Base-by-base conservation (phyloP, 2,888 invertebrate genomes). In the Chesias legatella region DNA sequence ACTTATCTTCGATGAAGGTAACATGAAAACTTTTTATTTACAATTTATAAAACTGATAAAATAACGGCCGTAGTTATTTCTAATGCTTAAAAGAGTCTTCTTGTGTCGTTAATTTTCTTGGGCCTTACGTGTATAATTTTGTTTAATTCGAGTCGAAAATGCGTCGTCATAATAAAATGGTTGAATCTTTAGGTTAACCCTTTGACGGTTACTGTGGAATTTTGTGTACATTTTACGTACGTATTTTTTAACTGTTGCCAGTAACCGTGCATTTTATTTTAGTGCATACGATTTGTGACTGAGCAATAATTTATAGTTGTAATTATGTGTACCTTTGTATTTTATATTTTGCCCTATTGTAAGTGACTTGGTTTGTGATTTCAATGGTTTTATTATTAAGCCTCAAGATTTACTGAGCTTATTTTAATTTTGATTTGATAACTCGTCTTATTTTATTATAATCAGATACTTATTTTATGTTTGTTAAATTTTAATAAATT, bases 191-290 rank as follows among this genome's bases (percentile, higher is more conserved):
- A 3, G 13, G 3, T 17, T 5, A 17, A 17, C 2, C 2, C 13
- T 3, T 5, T 17, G 13, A 17, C 13, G 13, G 36, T 28, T 43
- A 33, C 36, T 25, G 29, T 27, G 0, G 13, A 32, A 27, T 37
- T n/a, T 28, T 26, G 27, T 10, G 7, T 7, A n/a, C n/a, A 22
- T 7, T 7, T 9, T 32, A 34, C 32, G 32, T 43, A 47, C 46
- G 40, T 51, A 51, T 58, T 56, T 46, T 56, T 56, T 63, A 58
- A 68, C 52, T 72, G 26, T 77, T 75, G 83, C 81, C 82, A 82
- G 85, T 83, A 78, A 73, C 68, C 60, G 75, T 84, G 85, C 82
- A 85, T 85, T 85, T 83, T 72, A 52, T 48, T 67, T 66, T 70
- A 65, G 66, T 67, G 69, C 70, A 64, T 73, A 66, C 62, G 56